Base-by-base conservation (phyloP, 2,113 vertebrate species). In the Zosterops japonicus region DNA sequence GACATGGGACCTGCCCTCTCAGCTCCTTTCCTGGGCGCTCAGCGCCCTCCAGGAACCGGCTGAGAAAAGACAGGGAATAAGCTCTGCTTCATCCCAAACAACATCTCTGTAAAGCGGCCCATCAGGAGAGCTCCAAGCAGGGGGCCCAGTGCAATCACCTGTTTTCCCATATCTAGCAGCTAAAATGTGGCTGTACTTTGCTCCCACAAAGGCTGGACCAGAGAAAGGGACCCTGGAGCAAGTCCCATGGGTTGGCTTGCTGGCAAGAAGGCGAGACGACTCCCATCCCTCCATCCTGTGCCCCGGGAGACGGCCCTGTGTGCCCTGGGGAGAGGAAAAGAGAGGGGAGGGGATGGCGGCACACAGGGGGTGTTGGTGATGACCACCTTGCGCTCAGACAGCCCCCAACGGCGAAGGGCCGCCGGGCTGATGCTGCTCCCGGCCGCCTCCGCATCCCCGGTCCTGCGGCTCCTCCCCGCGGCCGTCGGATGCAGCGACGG, bases 381-480 rank as follows among this genome's bases (percentile, higher is more conserved):
- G 22, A 12, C 14, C 29, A 1, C 78, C 22, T 55, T 53, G 52
- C 31, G 42, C 87, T 75, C 65, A 64, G 78, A 72, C 78, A 46
- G 23, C 33, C 27, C 35, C 28, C 39, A 2, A 2, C 6, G 20
- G 33, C 20, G 6, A 21, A 23, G 25, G 5, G 29, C 14, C 7
- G 3, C 31, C 28, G 8, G 17, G 65, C 7, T 5, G 69, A 17
- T 3, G 84, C 56, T 36, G 35, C 50, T 41, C 31, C n/a, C 31
- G 33, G 33, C 20, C 6, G 1, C 17, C 41, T 7, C 53, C 39
- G 39, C 59, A 57, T 83, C 53, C 55, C 53, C 53, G 53, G 59
- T 61, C 21, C 88, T 96, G 68, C 74, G 70, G 69, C 97, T 97
- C 96, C 97, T 89, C 90, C 97, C 93, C 57, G 96, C 94, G 97